Evolutionary conservation across 2,888 invertebrate genomes (phyloP).

Genomic region (Diogma glabrata): DNA sequence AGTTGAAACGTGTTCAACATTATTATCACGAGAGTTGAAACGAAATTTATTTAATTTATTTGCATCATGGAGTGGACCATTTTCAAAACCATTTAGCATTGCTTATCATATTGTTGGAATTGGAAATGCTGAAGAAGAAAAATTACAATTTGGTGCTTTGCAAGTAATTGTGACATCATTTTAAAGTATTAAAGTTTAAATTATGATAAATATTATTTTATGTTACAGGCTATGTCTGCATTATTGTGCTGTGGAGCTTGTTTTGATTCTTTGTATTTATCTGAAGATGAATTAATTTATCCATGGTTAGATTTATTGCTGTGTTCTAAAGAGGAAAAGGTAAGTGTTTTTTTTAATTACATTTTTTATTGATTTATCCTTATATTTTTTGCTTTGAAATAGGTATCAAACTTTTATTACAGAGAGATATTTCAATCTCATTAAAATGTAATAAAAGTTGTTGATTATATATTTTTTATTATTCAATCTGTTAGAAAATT

Average conservation of each 20-base stretch:
- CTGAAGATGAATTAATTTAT: constrained; percentile 87
- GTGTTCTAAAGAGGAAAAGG: constrained; percentile 77
- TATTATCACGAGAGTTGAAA: constrained; percentile 77
- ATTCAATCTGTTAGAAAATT: too few relatives aligned
- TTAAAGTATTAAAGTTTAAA: background rate
- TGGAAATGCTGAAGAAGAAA: constrained; percentile 40
- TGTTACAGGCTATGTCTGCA: constrained; percentile 82
- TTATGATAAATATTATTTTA: background rate
- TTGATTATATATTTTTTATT: too few relatives aligned
- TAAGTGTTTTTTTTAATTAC: constrained; percentile 28
- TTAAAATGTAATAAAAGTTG: too few relatives aligned
- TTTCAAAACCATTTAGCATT: constrained; percentile 56
- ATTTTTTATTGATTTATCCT: too few relatives aligned
- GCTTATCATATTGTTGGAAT: constrained; percentile 32
- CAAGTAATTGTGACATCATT: constrained; percentile 32
- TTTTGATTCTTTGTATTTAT: constrained; percentile 72
- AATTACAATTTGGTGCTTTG: constrained; percentile 50
- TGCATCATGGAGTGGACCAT: constrained; percentile 87
- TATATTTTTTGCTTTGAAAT: too few relatives aligned
- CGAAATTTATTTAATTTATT: constrained; percentile 84
- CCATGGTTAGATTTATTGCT: constrained; percentile 88
- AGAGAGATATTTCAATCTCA: too few relatives aligned
- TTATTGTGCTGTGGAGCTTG: constrained; percentile 92
- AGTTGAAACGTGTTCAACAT: constrained; percentile 79
- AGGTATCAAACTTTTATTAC: too few relatives aligned